These are phyloP conservation scores for Anguilla obscura DNA, from an alignment of 2,797 vertebrate genomes.

Conservation along the genomic window DNA sequence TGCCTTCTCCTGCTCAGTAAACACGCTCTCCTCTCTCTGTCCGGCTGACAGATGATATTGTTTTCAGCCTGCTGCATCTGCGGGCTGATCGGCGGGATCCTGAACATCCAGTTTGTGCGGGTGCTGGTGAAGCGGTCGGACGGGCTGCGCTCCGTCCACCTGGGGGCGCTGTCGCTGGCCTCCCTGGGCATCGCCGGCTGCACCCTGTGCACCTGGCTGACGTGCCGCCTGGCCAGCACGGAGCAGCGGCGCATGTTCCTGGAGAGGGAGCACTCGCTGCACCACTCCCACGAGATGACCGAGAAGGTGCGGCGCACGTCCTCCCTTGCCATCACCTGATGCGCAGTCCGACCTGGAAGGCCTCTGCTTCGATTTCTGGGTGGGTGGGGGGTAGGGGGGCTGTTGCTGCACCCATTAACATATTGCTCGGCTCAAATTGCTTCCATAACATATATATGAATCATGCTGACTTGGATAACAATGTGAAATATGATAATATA, in stretches of 20 bases:
- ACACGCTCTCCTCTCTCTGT: constrained; percentile 39
- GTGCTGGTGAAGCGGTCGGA: constrained; percentile 75
- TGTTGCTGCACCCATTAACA: background rate
- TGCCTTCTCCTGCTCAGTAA: background rate
- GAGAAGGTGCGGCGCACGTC: constrained; percentile 72
- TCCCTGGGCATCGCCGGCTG: constrained; percentile 80
- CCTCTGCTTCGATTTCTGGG: background rate
- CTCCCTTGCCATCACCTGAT: background rate
- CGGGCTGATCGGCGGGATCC: constrained; percentile 82
- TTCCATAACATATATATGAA: background rate
- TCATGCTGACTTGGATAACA: background rate
- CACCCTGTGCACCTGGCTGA: constrained; percentile 83
- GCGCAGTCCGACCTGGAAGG: background rate
- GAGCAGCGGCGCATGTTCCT: constrained; percentile 85
- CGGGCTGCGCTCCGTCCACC: constrained; percentile 70
- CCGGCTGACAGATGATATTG: constrained; percentile 79
- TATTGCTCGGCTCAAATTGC: background rate
- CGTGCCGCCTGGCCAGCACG: constrained; percentile 82
- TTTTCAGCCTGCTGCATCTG: constrained; percentile 87
- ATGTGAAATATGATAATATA: background rate
- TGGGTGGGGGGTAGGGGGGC: background rate
- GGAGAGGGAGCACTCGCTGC: constrained; percentile 82
- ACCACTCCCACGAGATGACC: constrained; percentile 84
- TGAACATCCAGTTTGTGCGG: constrained; percentile 84
- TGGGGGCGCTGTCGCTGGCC: constrained; percentile 78